Evolutionary conservation across 2,888 invertebrate genomes (phyloP).

Genomic region (Microctonus hyperodae): DNA sequence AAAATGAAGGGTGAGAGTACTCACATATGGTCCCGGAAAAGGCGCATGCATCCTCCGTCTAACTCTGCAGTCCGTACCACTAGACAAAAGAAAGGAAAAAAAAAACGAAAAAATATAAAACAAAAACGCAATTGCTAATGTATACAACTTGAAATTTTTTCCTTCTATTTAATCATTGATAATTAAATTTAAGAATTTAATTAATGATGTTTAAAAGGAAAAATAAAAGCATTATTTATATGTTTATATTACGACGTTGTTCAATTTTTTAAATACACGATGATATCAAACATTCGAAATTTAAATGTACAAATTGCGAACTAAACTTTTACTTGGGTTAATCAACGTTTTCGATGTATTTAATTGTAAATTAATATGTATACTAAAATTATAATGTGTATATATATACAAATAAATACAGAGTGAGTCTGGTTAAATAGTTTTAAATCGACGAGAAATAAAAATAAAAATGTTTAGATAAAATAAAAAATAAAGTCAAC

Average conservation of each 20-base stretch:
- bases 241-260: too few relatives aligned
- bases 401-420: conserved; percentile 25
- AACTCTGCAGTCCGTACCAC: conserved; percentile 65
- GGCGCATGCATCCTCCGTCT: conserved; percentile 65
- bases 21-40: conserved; percentile 63
- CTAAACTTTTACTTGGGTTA: conserved; percentile 7
- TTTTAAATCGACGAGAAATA: too few relatives aligned
- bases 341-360: neutral
- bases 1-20: conserved; percentile 57
- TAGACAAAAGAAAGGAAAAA: conserved; percentile 53
- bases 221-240: too few relatives aligned
- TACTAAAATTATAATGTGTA: neutral
- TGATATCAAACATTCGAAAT: conserved; percentile 10
- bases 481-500: too few relatives aligned
- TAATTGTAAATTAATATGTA: neutral
- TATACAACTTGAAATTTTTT: conserved; percentile 36
- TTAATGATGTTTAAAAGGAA: conserved; percentile 26
- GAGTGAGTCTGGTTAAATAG: too few relatives aligned
- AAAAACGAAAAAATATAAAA: conserved; percentile 47
- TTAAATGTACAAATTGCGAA: conserved; percentile 42
- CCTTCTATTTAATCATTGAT: conserved; percentile 31
- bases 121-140: conserved; percentile 54
- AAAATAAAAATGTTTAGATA: too few relatives aligned
- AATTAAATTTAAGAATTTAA: conserved; percentile 37
- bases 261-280: conserved; percentile 21